A percentile compares a stretch with the other conserved stretches of the same genome.
Evolutionary conservation across 2,113 vertebrate genomes (phyloP).

Genomic region (Oreochromis niloticus): DNA sequence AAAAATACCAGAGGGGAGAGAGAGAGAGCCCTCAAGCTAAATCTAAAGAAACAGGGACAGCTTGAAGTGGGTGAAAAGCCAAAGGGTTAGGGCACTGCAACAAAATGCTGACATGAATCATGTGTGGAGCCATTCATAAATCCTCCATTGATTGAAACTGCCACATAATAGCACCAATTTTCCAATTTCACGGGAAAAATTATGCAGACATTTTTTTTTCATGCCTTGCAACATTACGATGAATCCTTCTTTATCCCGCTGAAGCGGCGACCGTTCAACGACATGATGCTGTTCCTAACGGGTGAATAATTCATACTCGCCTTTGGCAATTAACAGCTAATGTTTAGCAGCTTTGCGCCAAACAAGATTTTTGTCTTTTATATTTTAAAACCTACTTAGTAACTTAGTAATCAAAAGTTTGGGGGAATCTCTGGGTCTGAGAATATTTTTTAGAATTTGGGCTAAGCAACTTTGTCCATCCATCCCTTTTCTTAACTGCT

Average conservation of each 20-base stretch:
- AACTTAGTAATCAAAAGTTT: neutral
- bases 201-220: neutral
- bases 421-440: neutral
- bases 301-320: neutral
- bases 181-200: neutral
- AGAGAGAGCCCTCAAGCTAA: neutral
- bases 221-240: neutral
- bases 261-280: neutral
- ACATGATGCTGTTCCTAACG: neutral
- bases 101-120: conserved; percentile 20
- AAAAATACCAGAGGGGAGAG: neutral
- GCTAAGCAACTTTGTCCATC: neutral
- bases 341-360: neutral
- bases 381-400: neutral
- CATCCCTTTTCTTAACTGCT: neutral
- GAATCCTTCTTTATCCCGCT: neutral
- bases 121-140: neutral
- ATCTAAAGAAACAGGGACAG: neutral
- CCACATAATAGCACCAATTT: neutral
- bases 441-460: neutral
- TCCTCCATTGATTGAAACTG: neutral
- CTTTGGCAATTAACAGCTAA: neutral
- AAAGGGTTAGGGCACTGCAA: neutral
- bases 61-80: conserved; percentile 9
- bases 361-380: neutral